Percentiles rank a stretch among this genome's conserved stretches.
Evolutionary conservation across 2,113 vertebrate genomes (phyloP).

Genomic region (Mesocricetus auratus): DNA sequence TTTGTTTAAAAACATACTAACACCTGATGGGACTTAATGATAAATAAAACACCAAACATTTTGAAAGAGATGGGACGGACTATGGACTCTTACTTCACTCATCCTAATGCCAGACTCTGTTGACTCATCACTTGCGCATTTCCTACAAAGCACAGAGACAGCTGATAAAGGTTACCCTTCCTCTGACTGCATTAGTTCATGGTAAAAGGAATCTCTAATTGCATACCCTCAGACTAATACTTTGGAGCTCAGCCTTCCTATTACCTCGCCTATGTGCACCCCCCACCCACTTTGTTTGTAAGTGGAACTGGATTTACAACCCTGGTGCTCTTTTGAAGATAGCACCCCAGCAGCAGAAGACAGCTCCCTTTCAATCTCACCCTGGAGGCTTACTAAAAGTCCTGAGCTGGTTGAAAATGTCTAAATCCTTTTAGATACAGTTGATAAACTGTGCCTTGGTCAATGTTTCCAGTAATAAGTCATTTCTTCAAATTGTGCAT

Average conservation of each 20-base stretch:
- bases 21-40: neutral
- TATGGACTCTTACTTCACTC: neutral
- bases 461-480: slow-evolving; percentile 47
- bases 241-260: neutral
- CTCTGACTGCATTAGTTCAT: neutral
- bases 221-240: neutral
- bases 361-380: neutral
- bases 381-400: neutral
- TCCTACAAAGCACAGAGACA: neutral
- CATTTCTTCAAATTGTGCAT: slow-evolving; percentile 9
- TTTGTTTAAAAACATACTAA: neutral
- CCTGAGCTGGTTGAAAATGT: neutral
- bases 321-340: neutral
- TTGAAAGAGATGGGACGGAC: neutral
- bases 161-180: neutral
- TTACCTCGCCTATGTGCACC: neutral
- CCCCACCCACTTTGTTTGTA: neutral
- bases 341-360: neutral
- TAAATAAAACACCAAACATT: neutral
- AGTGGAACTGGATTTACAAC: neutral
- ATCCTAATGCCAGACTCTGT: neutral
- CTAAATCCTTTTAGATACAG: neutral
- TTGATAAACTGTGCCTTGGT: neutral
- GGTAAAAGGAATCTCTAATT: slow-evolving; percentile 23
- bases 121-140: slow-evolving; percentile 2